These are phyloP conservation scores for Poeciliopsis presidionis DNA, from an alignment of 2,797 vertebrate species.

Conservation along the genomic window DNA sequence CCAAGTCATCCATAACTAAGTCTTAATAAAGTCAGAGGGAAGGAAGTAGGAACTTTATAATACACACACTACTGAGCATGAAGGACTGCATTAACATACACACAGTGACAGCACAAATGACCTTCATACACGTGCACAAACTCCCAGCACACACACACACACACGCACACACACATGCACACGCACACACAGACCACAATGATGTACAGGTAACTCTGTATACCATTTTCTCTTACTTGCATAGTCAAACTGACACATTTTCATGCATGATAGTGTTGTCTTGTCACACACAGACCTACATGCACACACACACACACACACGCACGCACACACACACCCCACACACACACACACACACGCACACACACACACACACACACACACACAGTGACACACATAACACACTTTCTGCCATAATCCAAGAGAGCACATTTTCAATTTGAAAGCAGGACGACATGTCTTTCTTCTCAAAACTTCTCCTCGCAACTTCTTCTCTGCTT, in stretches of 20 bases:
- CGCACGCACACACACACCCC: conserved; percentile 12
- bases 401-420: too few relatives aligned
- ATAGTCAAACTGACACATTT: conserved; percentile 22
- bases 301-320: conserved; percentile 17
- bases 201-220: not conserved
- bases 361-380: conserved; percentile 19
- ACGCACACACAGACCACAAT: too few relatives aligned
- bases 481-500: too few relatives aligned
- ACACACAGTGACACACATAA: not conserved
- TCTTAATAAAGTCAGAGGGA: conserved; percentile 54
- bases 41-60: conserved; percentile 52
- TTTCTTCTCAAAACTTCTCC: too few relatives aligned
- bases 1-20: conserved; percentile 43
- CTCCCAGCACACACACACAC: conserved; percentile 1
- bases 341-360: conserved; percentile 13
- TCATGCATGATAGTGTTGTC: conserved; percentile 1
- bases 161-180: too few relatives aligned
- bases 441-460: too few relatives aligned
- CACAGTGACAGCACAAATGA: conserved; percentile 28
- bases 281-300: conserved; percentile 24
- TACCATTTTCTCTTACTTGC: conserved; percentile 29
- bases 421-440: too few relatives aligned
- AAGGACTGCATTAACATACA: conserved; percentile 60
- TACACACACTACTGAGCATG: conserved; percentile 59
- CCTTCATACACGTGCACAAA: conserved; percentile 27